Percentiles rank a stretch among this genome's conserved stretches.
These are phyloP conservation scores for Phalera bucephala DNA, from an alignment of 2,888 invertebrate species.

Conservation along the genomic window DNA sequence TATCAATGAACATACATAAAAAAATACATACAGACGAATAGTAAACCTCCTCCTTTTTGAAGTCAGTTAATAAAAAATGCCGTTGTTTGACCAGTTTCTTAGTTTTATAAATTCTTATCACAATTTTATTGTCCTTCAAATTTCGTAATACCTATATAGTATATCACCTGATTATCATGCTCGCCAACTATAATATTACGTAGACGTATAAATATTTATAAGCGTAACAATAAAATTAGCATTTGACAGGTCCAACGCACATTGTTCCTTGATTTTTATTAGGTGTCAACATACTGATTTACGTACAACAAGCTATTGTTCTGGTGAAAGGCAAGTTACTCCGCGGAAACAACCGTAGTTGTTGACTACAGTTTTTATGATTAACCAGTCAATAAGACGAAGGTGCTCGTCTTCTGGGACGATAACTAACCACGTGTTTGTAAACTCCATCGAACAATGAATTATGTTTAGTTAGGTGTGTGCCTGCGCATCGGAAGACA, in stretches of 20 bases:
- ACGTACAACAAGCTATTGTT: constrained; percentile 56
- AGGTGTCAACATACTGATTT: constrained; percentile 32
- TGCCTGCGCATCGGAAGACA: background rate
- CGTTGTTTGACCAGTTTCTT: no score
- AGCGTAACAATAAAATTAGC: background rate
- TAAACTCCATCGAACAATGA: constrained; percentile 27
- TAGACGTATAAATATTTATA: no score
- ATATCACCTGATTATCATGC: no score
- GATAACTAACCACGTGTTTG: constrained; percentile 26
- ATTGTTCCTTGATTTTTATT: constrained; percentile 40
- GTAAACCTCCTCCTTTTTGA: no score
- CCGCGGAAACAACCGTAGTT: constrained; percentile 35
- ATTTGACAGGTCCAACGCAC: constrained; percentile 14
- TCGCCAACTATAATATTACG: no score
- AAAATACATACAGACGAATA: no score
- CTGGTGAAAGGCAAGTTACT: constrained; percentile 39
- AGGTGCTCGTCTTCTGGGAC: constrained; percentile 25
- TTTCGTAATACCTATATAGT: no score
- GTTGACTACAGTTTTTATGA: constrained; percentile 41
- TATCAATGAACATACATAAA: no score
- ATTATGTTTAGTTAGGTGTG: constrained; percentile 17
- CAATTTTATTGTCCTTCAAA: no score
- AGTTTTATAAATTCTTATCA: no score
- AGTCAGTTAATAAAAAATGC: no score
- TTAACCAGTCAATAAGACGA: constrained; percentile 37